Base-by-base conservation (phyloP, 2,113 vertebrate genomes). In the Misgurnus anguillicaudatus region DNA sequence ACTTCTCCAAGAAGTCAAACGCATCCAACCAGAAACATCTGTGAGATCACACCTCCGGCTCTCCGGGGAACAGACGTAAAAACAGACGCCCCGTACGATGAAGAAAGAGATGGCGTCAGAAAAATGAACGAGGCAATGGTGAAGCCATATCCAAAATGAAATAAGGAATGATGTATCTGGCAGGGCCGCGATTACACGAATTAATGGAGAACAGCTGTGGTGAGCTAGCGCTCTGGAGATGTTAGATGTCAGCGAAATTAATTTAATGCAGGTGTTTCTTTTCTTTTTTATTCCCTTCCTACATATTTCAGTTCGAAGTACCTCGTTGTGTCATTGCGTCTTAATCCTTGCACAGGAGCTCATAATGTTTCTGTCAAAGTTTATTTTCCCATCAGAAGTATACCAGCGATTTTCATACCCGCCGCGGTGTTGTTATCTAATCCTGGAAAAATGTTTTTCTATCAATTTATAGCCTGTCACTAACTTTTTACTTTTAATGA, bases 131-230 rank as follows among this genome's bases (percentile, higher is more conserved):
- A 80, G 82, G 77, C 83, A 74, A 80, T 69, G 76, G 80, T 66
- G 74, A 79, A 88, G 81, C 68, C 41, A 73, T 81, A 58, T 78
- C 80, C 64, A 8, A 80, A 75, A 65, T 85, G 80, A 86, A 88
- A 89, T 69, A 76, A 70, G 80, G 83, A 81, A 89, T 83, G 86
- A 87, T 89, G 90, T 90, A 84, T 85, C 82, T 88, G 69, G 79
- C 80, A 85, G 84, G 83, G 85, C 80, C 85, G 84, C 55, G 69
- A 87, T 89, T 88, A 84, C 80, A 83, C 78, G 82, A 88, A 91
- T 87, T 72, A 87, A 91, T 87, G 85, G 81, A 79, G 90, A 89
- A 86, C 89, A 89, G 86, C 87, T 90, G 89, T 85, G 84, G 77
- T 80, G n/a, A 70, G 84, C 78, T 73, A 74, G 80, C 76, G 14